Evolutionary conservation across 2,888 invertebrate species (phyloP).

Genomic region (Torymus auratus): DNA sequence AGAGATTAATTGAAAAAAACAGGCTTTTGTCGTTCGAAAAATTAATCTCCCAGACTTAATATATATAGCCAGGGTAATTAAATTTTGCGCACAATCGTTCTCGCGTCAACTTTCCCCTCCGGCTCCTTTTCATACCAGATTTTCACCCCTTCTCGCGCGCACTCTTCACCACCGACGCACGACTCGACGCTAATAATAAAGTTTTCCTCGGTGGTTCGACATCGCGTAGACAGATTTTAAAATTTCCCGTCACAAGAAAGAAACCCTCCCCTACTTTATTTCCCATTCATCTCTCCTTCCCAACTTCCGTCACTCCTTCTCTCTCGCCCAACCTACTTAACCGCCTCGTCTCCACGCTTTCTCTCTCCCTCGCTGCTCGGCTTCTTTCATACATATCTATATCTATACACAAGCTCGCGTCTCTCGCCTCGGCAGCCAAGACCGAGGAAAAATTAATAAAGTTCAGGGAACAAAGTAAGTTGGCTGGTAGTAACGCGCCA

Average conservation of each 20-base stretch:
- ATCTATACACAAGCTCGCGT: conserved; percentile 17
- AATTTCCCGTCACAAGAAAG: conserved; percentile 76
- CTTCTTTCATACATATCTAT: conserved; percentile 45
- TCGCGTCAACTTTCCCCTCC: no score
- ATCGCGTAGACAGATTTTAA: conserved; percentile 77
- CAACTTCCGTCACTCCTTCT: conserved; percentile 18
- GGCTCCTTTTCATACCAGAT: not conserved
- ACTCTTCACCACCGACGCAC: conserved; percentile 10
- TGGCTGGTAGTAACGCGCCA: conserved; percentile 74
- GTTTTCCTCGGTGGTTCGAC: conserved; percentile 76
- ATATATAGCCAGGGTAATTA: no score
- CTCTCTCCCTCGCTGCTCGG: conserved; percentile 19
- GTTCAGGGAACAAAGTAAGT: conserved; percentile 77
- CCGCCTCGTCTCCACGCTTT: not conserved
- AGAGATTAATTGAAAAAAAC: no score
- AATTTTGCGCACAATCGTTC: no score
- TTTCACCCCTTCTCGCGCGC: not conserved
- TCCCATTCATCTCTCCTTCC: conserved; percentile 3
- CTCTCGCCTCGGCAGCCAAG: conserved; percentile 67
- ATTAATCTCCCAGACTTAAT: conserved; percentile 2
- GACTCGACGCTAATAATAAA: conserved; percentile 74
- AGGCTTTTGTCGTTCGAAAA: no score
- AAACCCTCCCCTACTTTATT: conserved; percentile 48
- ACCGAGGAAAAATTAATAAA: conserved; percentile 77
- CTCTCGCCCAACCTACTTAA: not conserved